Conservation (phyloP, 2,113 vertebrate species). For the Melanostigma gelatinosum region DNA sequence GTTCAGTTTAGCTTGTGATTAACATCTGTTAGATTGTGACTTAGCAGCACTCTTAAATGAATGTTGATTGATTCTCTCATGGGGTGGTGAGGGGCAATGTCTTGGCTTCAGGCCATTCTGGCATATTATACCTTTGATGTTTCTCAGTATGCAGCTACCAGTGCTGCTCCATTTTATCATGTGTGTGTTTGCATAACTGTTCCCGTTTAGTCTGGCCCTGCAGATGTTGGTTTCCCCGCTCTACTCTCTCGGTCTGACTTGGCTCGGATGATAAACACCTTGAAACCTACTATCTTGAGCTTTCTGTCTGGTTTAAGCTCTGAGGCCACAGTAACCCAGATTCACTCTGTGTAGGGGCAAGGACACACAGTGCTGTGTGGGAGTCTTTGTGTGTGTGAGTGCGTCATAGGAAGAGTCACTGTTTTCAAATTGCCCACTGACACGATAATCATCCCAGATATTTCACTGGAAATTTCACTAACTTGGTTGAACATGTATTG, state of each 20-base stretch:
- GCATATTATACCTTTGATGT: conserved; percentile 48
- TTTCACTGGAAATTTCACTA: background rate
- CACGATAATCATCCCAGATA: background rate
- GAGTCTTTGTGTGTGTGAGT: background rate
- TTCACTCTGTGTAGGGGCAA: conserved; percentile 6
- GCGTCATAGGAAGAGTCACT: background rate
- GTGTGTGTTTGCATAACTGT: conserved; percentile 46
- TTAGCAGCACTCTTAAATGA: conserved; percentile 25
- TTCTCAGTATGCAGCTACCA: conserved; percentile 21
- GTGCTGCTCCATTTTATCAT: conserved; percentile 32
- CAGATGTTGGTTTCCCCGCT: conserved; percentile 35
- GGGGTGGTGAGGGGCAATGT: background rate
- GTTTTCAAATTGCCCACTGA: background rate
- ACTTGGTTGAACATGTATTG: conserved; percentile 1
- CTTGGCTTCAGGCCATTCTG: conserved; percentile 24
- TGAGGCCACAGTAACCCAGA: conserved; percentile 25
- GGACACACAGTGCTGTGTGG: background rate
- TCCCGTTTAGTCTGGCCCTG: conserved; percentile 25
- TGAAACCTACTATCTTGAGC: conserved; percentile 26
- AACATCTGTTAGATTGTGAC: conserved; percentile 17
- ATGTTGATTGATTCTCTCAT: conserved; percentile 46
- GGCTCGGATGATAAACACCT: conserved; percentile 41
- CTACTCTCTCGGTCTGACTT: conserved; percentile 10
- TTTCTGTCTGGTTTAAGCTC: conserved; percentile 25
- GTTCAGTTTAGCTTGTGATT: conserved; percentile 25